A percentile compares a stretch with the other conserved stretches of the same genome.
phyloP scores from a whole-genome alignment of 2,113 vertebrate genomes.

The Eretmochelys imbricata region DNA sequence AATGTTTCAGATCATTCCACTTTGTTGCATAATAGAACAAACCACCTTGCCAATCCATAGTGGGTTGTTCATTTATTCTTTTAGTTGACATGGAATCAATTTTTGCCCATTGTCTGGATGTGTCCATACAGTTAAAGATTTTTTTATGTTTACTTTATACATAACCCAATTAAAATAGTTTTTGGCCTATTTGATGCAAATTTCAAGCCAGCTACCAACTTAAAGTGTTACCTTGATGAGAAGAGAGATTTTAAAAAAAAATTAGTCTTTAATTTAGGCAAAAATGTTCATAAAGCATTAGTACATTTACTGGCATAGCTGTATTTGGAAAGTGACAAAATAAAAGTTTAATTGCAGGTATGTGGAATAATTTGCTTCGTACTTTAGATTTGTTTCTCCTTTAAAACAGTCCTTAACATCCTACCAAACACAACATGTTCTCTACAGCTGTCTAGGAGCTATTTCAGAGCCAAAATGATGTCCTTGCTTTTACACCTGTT shows the following conservation, averaged over 20 bases:
- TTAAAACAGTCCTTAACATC: background rate
- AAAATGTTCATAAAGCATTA: background rate
- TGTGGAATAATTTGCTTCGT: background rate
- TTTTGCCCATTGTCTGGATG: constrained; percentile 12
- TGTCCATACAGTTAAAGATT: background rate
- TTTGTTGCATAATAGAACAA: constrained; percentile 1
- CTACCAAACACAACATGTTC: constrained; percentile 6
- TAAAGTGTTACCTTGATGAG: background rate
- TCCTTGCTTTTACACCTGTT: constrained; percentile 35
- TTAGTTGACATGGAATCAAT: background rate
- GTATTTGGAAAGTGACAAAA: background rate
- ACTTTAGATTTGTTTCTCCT: background rate
- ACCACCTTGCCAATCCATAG: background rate
- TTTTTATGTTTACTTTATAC: background rate
- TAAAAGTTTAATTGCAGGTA: background rate
- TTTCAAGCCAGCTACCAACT: background rate
- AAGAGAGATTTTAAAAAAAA: background rate
- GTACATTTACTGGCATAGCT: background rate
- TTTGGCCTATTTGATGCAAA: constrained; percentile 4
- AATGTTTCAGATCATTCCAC: background rate
- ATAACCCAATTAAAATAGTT: background rate
- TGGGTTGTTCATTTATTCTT: background rate
- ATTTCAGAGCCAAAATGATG: background rate
- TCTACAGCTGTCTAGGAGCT: constrained; percentile 38
- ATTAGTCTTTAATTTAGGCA: background rate